Evolutionary conservation across 1,140 invertebrate genomes (phyloP).

Genomic region (Saccostrea glomerata): DNA sequence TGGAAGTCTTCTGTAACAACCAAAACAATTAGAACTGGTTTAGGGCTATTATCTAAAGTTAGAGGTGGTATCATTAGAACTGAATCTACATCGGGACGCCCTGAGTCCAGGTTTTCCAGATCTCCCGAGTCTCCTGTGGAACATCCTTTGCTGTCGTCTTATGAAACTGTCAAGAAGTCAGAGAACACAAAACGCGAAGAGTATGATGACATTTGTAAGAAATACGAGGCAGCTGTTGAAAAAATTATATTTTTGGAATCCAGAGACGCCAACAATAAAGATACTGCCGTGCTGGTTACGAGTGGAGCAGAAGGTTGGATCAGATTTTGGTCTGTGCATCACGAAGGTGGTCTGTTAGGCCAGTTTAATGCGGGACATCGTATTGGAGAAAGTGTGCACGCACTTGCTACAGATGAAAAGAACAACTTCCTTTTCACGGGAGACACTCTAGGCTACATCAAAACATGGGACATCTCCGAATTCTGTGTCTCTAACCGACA

Average conservation of each 20-base stretch:
- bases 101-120: background rate
- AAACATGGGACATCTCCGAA: slow-evolving; percentile 74
- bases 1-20: background rate
- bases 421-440: slow-evolving; percentile 73
- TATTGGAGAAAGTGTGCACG: slow-evolving; percentile 66
- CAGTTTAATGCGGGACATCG: slow-evolving; percentile 81
- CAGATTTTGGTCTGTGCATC: slow-evolving; percentile 76
- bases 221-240: slow-evolving; percentile 75
- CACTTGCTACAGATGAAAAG: slow-evolving; percentile 67
- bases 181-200: slow-evolving; percentile 48
- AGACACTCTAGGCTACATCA: slow-evolving; percentile 75
- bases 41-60: slow-evolving; percentile 42
- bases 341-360: slow-evolving; percentile 69
- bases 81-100: background rate
- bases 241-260: slow-evolving; percentile 72
- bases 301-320: slow-evolving; percentile 77
- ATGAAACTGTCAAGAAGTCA: slow-evolving; percentile 7
- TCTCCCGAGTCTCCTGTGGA: slow-evolving; percentile 15
- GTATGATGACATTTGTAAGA: slow-evolving; percentile 76
- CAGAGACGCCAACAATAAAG: slow-evolving; percentile 64
- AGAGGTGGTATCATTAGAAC: background rate
- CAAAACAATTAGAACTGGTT: slow-evolving; percentile 35
- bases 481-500: slow-evolving; percentile 68
- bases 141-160: slow-evolving; percentile 49
- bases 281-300: slow-evolving; percentile 71